These are phyloP conservation scores for Xestia xanthographa DNA, from an alignment of 2,888 invertebrate species.

Conservation along the genomic window DNA sequence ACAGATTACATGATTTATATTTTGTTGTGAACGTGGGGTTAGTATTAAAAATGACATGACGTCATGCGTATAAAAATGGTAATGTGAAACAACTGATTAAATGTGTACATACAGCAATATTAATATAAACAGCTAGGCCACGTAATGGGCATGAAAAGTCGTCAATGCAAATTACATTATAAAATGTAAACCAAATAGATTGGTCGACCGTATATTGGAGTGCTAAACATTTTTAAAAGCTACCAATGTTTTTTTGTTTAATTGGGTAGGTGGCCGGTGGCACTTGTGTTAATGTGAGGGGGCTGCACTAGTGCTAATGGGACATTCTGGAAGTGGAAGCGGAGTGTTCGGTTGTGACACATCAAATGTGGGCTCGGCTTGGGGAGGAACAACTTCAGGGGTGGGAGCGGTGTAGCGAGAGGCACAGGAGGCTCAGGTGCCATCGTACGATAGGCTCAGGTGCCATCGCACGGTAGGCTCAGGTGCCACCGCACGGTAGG, in stretches of 20 bases:
- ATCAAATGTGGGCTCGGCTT: not conserved
- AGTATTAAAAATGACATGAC: not conserved
- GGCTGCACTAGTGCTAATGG: not conserved
- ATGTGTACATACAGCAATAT: slow-evolving; percentile 1
- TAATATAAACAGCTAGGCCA: not conserved
- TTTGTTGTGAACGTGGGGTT: not conserved
- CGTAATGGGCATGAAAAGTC: not conserved
- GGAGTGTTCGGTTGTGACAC: not conserved
- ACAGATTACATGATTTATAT: not conserved
- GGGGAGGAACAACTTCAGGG: no score
- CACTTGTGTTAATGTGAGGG: not conserved
- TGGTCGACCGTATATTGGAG: not conserved
- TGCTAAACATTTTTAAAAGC: not conserved
- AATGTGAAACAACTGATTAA: slow-evolving; percentile 44
- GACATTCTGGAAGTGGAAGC: not conserved
- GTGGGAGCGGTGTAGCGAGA: no score
- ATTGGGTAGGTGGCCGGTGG: not conserved
- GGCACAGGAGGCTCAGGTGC: no score
- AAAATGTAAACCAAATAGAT: no score
- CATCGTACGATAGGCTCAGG: no score
- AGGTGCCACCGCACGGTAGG: no score
- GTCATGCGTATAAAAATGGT: slow-evolving; percentile 6
- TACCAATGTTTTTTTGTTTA: not conserved
- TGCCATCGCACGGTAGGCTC: no score
- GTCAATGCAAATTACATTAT: no score